phyloP scores from a whole-genome alignment of 92 coral and sea anemone genomes.

The Phymanthus crucifer region DNA sequence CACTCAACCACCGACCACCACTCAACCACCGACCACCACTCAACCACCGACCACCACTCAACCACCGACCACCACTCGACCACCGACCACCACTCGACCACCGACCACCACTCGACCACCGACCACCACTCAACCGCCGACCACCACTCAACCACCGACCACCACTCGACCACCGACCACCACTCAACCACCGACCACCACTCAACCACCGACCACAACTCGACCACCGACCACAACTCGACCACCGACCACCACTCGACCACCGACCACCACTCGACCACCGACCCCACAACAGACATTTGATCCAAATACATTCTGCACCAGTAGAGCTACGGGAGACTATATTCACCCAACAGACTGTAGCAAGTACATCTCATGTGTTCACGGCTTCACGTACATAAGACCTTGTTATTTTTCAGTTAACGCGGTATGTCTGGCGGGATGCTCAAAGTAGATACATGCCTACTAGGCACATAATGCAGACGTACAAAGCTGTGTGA shows the following conservation, averaged over 20 bases:
- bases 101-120: neutral
- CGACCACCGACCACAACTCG: neutral
- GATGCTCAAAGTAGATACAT: too few relatives aligned
- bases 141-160: neutral
- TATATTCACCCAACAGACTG: conserved; percentile 18
- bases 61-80: neutral
- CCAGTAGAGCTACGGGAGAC: neutral
- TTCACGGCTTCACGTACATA: neutral
- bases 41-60: neutral
- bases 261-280: neutral
- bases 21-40: neutral
- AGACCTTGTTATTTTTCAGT: neutral
- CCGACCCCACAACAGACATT: neutral
- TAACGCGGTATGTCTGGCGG: neutral
- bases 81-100: too few relatives aligned
- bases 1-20: too few relatives aligned
- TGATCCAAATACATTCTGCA: conserved; percentile 4
- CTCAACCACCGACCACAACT: neutral
- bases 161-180: too few relatives aligned
- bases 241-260: neutral
- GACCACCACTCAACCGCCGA: neutral
- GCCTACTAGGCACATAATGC: too few relatives aligned
- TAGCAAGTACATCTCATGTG: conserved; percentile 2
- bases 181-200: neutral
- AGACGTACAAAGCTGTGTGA: too few relatives aligned